Conservation (phyloP, 2,888 invertebrate species). For the Melanargia galathea region DNA sequence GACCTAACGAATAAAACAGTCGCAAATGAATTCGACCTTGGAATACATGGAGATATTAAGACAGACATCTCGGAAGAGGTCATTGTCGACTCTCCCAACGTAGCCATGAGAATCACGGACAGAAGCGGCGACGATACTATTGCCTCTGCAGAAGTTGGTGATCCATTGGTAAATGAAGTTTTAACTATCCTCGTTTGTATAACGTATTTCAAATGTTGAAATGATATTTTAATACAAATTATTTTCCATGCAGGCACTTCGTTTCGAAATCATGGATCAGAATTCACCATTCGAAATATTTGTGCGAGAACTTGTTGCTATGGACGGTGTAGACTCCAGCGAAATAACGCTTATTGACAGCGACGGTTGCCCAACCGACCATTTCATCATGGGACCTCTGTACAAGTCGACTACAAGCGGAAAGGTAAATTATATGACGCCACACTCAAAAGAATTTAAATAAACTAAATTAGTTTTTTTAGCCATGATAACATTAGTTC, state of each 20-base stretch:
- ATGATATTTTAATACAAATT: background rate
- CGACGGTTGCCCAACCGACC: conserved; percentile 95
- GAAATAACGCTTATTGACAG: conserved; percentile 96
- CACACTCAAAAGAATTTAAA: conserved; percentile 6
- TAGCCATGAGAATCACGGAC: conserved; percentile 95
- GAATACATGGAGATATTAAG: conserved; percentile 93
- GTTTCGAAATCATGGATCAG: conserved; percentile 95
- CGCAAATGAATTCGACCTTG: conserved; percentile 94
- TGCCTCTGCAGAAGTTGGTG: conserved; percentile 95
- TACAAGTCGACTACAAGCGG: conserved; percentile 90
- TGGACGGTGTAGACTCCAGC: conserved; percentile 96
- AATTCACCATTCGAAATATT: conserved; percentile 98
- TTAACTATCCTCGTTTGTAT: background rate
- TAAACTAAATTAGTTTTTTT: background rate
- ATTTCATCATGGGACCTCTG: conserved; percentile 96
- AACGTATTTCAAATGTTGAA: background rate
- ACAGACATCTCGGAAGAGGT: conserved; percentile 94
- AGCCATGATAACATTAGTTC: background rate
- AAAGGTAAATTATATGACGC: conserved; percentile 81
- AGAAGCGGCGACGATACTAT: conserved; percentile 92
- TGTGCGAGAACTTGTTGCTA: conserved; percentile 95
- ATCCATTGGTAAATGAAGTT: conserved; percentile 85
- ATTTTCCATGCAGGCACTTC: conserved; percentile 82
- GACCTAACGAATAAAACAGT: conserved; percentile 97
- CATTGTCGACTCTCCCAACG: conserved; percentile 96